Base-by-base conservation (phyloP, 2,888 invertebrate species). In the Eupithecia tripunctaria region DNA sequence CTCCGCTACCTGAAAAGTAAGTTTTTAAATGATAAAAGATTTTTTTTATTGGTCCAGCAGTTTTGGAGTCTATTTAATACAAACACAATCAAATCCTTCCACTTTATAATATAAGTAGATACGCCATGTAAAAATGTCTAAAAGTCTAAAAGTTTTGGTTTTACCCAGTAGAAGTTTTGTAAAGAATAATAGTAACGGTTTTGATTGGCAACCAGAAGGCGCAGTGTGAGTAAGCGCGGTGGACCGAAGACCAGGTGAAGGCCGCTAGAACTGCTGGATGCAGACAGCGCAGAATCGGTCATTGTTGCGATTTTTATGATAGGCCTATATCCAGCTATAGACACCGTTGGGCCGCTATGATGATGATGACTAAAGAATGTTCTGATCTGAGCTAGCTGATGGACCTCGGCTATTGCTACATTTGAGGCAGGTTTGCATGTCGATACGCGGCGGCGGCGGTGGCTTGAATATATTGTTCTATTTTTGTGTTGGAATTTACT, bases 361-460 rank as follows among this genome's bases (percentile, higher is more conserved):
- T 43, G 43, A 43, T 43, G 43, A 43, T 43, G 18, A 5, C 15
- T 1, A 8, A 47, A n/a, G 3, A 25, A 56, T 25, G 29, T 12
- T 18, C 3, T 18, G 29, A 15, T 60, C 25, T 75, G 72, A 67
- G 32, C 72, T 69, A 72, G 69, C 72, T 75, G 67, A n/a, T 60
- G 12, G 32, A 6, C 2, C n/a, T 72, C 27, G 25, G 36, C 64
- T 59, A 25, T 81, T 82, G 80, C 79, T 81, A 81, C 85, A 88
- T 88, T 88, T 85, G 87, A 86, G 80, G 85, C 84, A 85, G 81
- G 87, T 88, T 85, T 84, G 84, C 85, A 85, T 85, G 85, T 81
- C 80, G 76, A 73, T 74, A 77, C 59, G 65, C 67, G n/a, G 67
- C 67, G 32, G 67, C 62, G 63, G 51, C 68, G 56, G 43, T 18